Evolutionary conservation across 2,888 invertebrate genomes (phyloP), one percentile per base, ranked within the genome.

Genomic region (Luperina nickerlii): DNA sequence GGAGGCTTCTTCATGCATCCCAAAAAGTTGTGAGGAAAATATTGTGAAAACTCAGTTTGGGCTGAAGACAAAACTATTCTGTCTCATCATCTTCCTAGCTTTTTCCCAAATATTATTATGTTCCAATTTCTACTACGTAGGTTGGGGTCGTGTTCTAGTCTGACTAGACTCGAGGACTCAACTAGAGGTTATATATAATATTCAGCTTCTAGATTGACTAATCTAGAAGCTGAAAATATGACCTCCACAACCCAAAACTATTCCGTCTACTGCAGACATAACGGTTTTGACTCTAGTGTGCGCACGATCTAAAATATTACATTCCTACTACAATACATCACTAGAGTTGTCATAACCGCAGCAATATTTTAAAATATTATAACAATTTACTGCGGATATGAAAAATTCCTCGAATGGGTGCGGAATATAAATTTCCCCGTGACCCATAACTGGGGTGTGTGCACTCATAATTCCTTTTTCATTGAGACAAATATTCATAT

Each of bases 401-500:
- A 95, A 94, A 96, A 95, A 95, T 95, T 95, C 94, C 93, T 90
- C 86, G 88, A 91, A 92, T 92, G 92, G 90, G 92, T 92, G 92
- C 89, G 88, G 91, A 91, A 91, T 92, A 95, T 95, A 96, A 94
- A 95, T 95, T 94, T 92, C 79, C 87, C 84, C 91, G 92, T 93
- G 94, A 93, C 93, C 94, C 94, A 91, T 91, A 92, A 92, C 90
- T 80, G 90, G 92, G 93, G 87, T 93, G 93, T 93, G 92, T 92
- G 91, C 90, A 85, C 91, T 93, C 95, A 93, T 96, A 96, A 96
- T 96, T 95, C 94, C 93, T 91, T 95, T 96, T 96, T 95, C 95
- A 96, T 96, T 96, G 96, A 96, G 96, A 96, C 96, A 96, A 96
- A 96, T 96, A 96, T 95, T 94, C 95, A 94, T 95, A 95, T 94